These are phyloP conservation scores for Panurus biarmicus DNA, from an alignment of 2,113 vertebrate species.

Conservation along the genomic window DNA sequence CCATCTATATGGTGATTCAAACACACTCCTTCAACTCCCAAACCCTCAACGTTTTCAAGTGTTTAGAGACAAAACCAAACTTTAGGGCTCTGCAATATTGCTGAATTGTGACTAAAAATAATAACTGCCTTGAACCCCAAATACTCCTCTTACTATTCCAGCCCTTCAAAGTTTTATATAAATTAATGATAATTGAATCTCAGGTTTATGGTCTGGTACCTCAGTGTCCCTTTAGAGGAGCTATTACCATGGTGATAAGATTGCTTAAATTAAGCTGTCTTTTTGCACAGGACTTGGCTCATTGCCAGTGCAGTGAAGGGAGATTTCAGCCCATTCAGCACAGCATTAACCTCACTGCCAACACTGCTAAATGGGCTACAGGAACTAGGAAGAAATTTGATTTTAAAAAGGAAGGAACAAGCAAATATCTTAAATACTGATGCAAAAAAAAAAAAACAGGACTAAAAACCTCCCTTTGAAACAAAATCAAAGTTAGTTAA, in stretches of 20 bases:
- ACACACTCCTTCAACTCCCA: background rate
- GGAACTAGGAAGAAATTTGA: background rate
- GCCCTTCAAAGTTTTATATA: slow-evolving; percentile 15
- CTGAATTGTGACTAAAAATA: background rate
- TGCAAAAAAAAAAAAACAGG: background rate
- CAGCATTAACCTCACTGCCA: slow-evolving; percentile 51
- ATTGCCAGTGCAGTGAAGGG: slow-evolving; percentile 36
- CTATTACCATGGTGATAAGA: slow-evolving; percentile 47
- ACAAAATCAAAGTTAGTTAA: background rate
- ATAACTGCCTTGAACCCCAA: background rate
- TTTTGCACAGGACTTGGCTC: slow-evolving; percentile 27
- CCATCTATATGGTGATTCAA: background rate
- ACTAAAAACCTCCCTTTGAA: background rate
- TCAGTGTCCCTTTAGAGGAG: slow-evolving; percentile 21
- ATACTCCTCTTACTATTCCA: background rate
- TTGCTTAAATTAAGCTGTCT: slow-evolving; percentile 52
- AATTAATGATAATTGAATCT: slow-evolving; percentile 46
- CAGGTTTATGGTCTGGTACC: slow-evolving; percentile 38
- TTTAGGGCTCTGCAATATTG: background rate
- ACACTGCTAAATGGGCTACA: slow-evolving; percentile 21
- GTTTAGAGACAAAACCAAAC: background rate
- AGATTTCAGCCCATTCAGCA: slow-evolving; percentile 61
- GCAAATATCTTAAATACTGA: background rate
- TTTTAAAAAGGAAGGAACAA: background rate
- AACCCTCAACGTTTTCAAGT: background rate